Evolutionary conservation across 2,797 vertebrate species (phyloP).

Genomic region (Pelochelys cantorii): DNA sequence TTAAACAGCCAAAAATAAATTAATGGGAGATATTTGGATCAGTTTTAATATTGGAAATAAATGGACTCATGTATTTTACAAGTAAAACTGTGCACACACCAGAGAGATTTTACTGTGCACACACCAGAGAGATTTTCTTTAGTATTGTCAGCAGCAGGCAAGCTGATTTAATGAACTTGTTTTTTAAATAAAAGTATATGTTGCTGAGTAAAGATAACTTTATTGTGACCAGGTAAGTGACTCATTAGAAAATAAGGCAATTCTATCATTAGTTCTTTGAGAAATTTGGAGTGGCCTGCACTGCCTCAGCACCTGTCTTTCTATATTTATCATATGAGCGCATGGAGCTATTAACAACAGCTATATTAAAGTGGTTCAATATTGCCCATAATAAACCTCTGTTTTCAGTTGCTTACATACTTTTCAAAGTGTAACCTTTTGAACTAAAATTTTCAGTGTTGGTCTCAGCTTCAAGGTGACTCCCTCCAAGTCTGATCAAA

Average conservation of each 20-base stretch:
- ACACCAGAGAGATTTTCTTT: slow-evolving; percentile 17
- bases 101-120: not conserved
- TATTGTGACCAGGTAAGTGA: not conserved
- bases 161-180: slow-evolving; percentile 36
- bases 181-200: slow-evolving; percentile 47
- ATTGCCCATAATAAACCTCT: not conserved
- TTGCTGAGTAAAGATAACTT: slow-evolving; percentile 41
- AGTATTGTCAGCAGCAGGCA: slow-evolving; percentile 23
- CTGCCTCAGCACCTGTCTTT: not conserved
- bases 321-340: not conserved
- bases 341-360: not conserved
- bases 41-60: slow-evolving; percentile 50
- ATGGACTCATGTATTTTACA: slow-evolving; percentile 19
- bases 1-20: slow-evolving; percentile 22
- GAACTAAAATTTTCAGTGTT: not conserved
- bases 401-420: not conserved
- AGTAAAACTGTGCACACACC: not conserved
- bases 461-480: not conserved
- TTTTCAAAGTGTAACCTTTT: not conserved
- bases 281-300: not conserved
- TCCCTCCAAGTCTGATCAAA: not conserved
- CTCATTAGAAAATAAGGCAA: not conserved
- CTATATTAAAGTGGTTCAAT: not conserved
- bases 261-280: not conserved
- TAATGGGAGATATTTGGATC: slow-evolving; percentile 30